A percentile compares a stretch with the other conserved stretches of the same genome.
Evolutionary conservation across 1,140 invertebrate species (phyloP).

Genomic region (Apis florea): DNA sequence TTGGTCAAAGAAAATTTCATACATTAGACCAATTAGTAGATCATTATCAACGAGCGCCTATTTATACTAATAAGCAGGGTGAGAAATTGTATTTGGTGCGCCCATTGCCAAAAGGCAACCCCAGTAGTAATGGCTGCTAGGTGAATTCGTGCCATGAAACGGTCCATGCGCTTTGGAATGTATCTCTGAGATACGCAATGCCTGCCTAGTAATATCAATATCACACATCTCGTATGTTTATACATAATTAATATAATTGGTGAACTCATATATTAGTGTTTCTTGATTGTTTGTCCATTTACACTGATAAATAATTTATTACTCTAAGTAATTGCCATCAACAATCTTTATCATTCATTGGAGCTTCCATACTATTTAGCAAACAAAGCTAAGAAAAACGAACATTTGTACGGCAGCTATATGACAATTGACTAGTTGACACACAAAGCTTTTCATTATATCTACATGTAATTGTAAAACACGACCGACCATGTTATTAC

Average conservation of each 20-base stretch:
- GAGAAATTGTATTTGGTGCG: conserved; percentile 96
- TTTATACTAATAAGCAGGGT: conserved; percentile 97
- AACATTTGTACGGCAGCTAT: conserved; percentile 69
- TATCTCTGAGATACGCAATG: conserved; percentile 69
- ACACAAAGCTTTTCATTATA: conserved; percentile 73
- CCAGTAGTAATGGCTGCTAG: conserved; percentile 79
- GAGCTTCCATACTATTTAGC: conserved; percentile 71
- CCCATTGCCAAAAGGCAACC: conserved; percentile 87
- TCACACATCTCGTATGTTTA: conserved; percentile 77
- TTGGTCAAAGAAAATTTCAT: conserved; percentile 98
- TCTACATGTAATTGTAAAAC: conserved; percentile 72
- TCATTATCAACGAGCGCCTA: conserved; percentile 99
- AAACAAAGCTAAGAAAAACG: conserved; percentile 53
- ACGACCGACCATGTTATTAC: conserved; percentile 72
- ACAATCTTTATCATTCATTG: conserved; percentile 64
- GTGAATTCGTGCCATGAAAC: conserved; percentile 68
- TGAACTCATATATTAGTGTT: conserved; percentile 77
- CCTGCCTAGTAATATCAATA: conserved; percentile 77
- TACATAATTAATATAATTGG: conserved; percentile 78
- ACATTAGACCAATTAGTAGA: conserved; percentile 97
- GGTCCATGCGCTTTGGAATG: conserved; percentile 63
- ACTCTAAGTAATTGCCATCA: conserved; percentile 67
- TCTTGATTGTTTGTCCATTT: conserved; percentile 74
- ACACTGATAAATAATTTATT: conserved; percentile 73
- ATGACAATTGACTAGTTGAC: conserved; percentile 66